Conservation (phyloP, 2,888 invertebrate species). For the Craniophora ligustri region DNA sequence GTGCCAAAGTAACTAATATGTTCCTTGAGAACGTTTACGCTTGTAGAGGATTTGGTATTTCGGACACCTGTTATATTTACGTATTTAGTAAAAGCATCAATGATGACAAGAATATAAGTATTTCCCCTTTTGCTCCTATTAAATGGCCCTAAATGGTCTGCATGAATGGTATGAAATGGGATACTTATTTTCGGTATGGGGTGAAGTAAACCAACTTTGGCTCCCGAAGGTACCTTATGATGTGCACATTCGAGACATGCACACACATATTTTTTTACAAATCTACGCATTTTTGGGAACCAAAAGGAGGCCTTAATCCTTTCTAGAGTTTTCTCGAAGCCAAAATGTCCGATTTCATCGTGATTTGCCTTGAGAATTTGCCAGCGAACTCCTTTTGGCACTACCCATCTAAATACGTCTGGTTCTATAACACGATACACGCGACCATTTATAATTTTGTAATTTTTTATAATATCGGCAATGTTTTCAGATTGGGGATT, state of each 20-base stretch:
- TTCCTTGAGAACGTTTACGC: neutral
- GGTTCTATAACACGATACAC: no score
- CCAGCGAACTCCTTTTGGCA: no score
- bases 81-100: no score
- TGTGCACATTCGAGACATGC: slow-evolving; percentile 66
- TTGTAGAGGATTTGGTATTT: neutral
- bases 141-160: slow-evolving; percentile 75
- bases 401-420: no score
- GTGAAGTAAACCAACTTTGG: slow-evolving; percentile 55
- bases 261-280: slow-evolving; percentile 13
- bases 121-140: slow-evolving; percentile 23
- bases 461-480: neutral
- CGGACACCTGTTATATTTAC: neutral
- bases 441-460: no score
- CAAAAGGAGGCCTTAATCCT: slow-evolving; percentile 5
- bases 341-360: slow-evolving; percentile 11
- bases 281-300: slow-evolving; percentile 7
- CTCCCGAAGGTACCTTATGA: slow-evolving; percentile 54
- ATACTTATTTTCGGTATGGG: slow-evolving; percentile 66
- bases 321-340: slow-evolving; percentile 3
- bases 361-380: slow-evolving; percentile 3
- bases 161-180: slow-evolving; percentile 71
- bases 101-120: neutral
- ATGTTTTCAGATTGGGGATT: no score
- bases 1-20: neutral